Conservation (phyloP, 1,140 invertebrate species). For the Lethrus apterus region DNA sequence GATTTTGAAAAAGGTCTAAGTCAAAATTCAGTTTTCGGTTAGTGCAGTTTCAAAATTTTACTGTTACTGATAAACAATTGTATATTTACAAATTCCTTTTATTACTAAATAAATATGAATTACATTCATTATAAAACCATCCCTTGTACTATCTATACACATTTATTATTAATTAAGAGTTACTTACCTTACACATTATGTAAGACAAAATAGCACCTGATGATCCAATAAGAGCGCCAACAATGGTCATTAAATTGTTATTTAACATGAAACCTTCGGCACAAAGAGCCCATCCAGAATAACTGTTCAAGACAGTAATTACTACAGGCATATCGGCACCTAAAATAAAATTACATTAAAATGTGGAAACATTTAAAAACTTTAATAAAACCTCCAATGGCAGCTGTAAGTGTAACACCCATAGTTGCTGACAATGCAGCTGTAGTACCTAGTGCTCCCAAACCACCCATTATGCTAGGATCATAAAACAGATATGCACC, state of each 20-base stretch:
- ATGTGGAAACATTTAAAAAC: slow-evolving; percentile 2
- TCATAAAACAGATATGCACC: slow-evolving; percentile 63
- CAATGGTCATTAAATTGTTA: slow-evolving; percentile 87
- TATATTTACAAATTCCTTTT: too few species aligned
- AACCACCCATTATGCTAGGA: slow-evolving; percentile 56
- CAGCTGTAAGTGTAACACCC: slow-evolving; percentile 81
- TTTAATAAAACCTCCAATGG: slow-evolving; percentile 60
- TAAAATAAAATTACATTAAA: slow-evolving; percentile 30
- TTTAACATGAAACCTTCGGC: slow-evolving; percentile 92
- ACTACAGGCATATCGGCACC: slow-evolving; percentile 91
- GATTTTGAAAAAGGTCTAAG: too few species aligned
- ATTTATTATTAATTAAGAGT: too few species aligned
- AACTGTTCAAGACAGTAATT: slow-evolving; percentile 84
- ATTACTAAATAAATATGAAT: too few species aligned
- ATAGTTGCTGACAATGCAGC: slow-evolving; percentile 65
- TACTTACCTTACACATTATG: slow-evolving; percentile 85
- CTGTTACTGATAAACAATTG: too few species aligned
- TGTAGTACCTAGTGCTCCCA: slow-evolving; percentile 63
- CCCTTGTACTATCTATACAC: too few species aligned
- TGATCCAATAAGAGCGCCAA: slow-evolving; percentile 84
- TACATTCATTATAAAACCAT: too few species aligned
- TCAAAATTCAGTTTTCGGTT: too few species aligned
- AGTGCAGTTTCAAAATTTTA: too few species aligned
- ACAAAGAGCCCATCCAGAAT: slow-evolving; percentile 75
- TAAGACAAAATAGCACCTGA: slow-evolving; percentile 89